Evolutionary conservation across 2,113 vertebrate species (phyloP), one percentile per base, ranked within the genome.

Genomic region (Picathartes gymnocephalus): DNA sequence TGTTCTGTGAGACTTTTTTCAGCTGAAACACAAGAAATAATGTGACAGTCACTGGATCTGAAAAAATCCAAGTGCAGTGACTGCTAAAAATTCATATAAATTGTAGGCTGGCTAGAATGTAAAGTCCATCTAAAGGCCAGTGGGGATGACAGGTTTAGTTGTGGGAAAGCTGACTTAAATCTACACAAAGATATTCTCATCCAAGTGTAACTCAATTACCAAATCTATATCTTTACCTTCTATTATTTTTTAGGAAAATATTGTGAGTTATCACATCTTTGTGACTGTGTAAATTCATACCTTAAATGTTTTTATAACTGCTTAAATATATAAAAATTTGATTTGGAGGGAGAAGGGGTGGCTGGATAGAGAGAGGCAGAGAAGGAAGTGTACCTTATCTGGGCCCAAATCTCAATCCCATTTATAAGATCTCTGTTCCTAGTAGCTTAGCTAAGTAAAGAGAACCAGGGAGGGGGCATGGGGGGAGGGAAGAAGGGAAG

Each of bases 391-490:
- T 19, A 51, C 8, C 8, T 65, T n/a, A 24, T 15, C 30, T 60
- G 5, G 90, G 8, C 16, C 37, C 44, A 48, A 22, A 44, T 17
- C 28, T 70, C 21, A 35, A n/a, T 21, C 21, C 13, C 11, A 45
- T 40, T 65, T 48, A 19, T 31, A 72, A 25, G 2, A 51, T 53
- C 10, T 77, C 58, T 62, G 12, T 31, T 81, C n/a, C 14, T 27
- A 16, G 28, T 50, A 54, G 12, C 45, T 89, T 62, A 86, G 3
- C 25, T 40, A 73, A 40, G 20, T 28, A 79, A 88, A 51, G 13
- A 61, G 23, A 85, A 54, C 13, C 3, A 7, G 23, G 20, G 24
- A 6, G 4, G 1, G 1, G 2, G 5, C 5, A 18, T 33, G 40
- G 5, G 3, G 7, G 10, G 7, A 45, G 17, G 37, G 10, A 48